Evolutionary conservation across 2,113 vertebrate species (phyloP).

Genomic region (Herpailurus yagouaroundi): DNA sequence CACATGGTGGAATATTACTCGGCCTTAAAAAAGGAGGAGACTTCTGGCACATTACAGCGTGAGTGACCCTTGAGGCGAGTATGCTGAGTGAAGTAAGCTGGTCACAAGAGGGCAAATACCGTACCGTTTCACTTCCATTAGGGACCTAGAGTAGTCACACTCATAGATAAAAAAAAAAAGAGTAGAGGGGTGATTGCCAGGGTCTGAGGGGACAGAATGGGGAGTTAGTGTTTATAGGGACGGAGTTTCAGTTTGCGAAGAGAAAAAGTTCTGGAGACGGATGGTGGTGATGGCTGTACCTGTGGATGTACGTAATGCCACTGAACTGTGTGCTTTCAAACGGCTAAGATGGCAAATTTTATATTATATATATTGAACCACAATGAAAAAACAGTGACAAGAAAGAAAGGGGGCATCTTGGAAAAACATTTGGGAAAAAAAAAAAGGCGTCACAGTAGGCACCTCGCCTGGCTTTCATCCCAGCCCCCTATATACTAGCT

Average conservation of each 20-base stretch:
- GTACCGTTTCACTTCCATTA: neutral
- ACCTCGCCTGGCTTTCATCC: neutral
- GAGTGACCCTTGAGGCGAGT: neutral
- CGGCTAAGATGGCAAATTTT: neutral
- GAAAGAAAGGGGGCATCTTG: neutral
- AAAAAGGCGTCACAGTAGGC: neutral
- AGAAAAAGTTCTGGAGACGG: neutral
- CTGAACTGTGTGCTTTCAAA: neutral
- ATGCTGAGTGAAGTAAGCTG: neutral
- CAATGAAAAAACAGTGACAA: neutral
- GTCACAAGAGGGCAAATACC: neutral
- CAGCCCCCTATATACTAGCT: neutral
- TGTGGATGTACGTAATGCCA: neutral
- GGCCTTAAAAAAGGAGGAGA: neutral
- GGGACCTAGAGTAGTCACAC: neutral
- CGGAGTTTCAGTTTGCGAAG: neutral
- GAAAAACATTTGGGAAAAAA: neutral
- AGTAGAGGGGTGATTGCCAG: neutral
- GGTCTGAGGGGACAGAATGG: neutral
- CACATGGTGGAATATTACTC: neutral
- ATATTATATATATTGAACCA: neutral
- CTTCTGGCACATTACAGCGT: neutral
- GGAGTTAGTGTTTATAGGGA: neutral
- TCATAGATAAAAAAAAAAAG: neutral
- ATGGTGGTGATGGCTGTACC: neutral